A percentile compares a stretch with the other conserved stretches of the same genome.
Evolutionary conservation across 2,113 vertebrate genomes (phyloP).

Genomic region (Hyperopisus bebe): DNA sequence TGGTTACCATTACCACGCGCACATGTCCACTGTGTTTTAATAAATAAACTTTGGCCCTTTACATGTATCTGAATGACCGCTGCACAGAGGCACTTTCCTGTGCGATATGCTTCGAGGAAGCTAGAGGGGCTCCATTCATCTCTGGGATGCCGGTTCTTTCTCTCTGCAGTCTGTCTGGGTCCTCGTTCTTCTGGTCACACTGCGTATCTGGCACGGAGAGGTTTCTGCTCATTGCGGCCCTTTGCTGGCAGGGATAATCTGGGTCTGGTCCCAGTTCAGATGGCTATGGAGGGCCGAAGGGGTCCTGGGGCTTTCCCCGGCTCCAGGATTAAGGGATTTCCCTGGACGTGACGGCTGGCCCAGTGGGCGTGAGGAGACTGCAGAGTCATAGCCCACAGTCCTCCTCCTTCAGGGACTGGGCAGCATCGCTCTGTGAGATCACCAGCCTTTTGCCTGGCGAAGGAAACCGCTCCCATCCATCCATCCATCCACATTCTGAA

Average conservation of each 20-base stretch:
- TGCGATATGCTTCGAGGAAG: not conserved
- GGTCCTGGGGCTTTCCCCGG: not conserved
- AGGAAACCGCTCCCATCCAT: not conserved
- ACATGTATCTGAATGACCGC: not conserved
- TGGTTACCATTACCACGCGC: conserved; percentile 37
- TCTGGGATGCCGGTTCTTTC: not conserved
- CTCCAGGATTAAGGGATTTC: not conserved
- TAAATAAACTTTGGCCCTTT: conserved; percentile 11
- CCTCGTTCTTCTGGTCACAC: not conserved
- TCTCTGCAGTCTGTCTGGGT: not conserved
- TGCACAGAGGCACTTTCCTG: not conserved
- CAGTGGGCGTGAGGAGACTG: not conserved
- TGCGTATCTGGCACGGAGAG: not conserved
- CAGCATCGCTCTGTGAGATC: not conserved
- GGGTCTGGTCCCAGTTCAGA: not conserved
- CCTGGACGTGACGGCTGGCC: not conserved
- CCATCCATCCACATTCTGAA: not conserved
- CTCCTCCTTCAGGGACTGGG: not conserved
- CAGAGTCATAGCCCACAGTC: not conserved
- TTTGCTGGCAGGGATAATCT: conserved; percentile 22
- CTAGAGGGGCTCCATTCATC: not conserved
- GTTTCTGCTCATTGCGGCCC: conserved; percentile 26
- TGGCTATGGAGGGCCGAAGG: not conserved
- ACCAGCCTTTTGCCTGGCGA: not conserved
- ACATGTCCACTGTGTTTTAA: conserved; percentile 32